Evolutionary conservation across 2,888 invertebrate genomes (phyloP).

Genomic region (Artemia sinica): DNA sequence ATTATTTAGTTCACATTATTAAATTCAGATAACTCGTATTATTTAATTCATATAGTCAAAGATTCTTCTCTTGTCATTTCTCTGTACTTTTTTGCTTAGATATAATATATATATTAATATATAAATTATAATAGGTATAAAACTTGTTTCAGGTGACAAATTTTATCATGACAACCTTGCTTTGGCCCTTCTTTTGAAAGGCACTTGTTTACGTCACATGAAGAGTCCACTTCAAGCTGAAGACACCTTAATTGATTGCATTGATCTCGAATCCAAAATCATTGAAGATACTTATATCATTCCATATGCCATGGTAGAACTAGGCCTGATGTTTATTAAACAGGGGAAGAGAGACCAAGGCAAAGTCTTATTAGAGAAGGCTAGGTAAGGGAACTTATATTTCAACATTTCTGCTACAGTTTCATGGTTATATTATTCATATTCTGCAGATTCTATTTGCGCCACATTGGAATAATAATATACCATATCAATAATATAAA

Average conservation of each 20-base stretch:
- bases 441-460: constrained; percentile 20
- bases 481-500: too few relatives aligned
- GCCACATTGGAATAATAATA: not conserved
- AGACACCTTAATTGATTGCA: constrained; percentile 46
- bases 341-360: constrained; percentile 50
- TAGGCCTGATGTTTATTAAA: constrained; percentile 57
- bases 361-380: constrained; percentile 53
- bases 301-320: constrained; percentile 69
- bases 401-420: constrained; percentile 9
- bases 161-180: constrained; percentile 50
- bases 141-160: constrained; percentile 11
- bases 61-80: too few relatives aligned
- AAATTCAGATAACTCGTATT: too few relatives aligned
- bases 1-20: too few relatives aligned
- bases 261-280: constrained; percentile 49
- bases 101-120: too few relatives aligned
- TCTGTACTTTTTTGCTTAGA: too few relatives aligned
- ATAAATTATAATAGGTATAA: too few relatives aligned
- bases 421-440: constrained; percentile 15
- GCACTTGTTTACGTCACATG: constrained; percentile 62
- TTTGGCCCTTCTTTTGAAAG: constrained; percentile 57
- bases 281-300: constrained; percentile 65
- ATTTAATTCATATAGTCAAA: too few relatives aligned
- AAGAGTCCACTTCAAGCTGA: constrained; percentile 57
- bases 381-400: constrained; percentile 44